Evolutionary conservation across 2,113 vertebrate species (phyloP).

Genomic region (Irena cyanogastra): DNA sequence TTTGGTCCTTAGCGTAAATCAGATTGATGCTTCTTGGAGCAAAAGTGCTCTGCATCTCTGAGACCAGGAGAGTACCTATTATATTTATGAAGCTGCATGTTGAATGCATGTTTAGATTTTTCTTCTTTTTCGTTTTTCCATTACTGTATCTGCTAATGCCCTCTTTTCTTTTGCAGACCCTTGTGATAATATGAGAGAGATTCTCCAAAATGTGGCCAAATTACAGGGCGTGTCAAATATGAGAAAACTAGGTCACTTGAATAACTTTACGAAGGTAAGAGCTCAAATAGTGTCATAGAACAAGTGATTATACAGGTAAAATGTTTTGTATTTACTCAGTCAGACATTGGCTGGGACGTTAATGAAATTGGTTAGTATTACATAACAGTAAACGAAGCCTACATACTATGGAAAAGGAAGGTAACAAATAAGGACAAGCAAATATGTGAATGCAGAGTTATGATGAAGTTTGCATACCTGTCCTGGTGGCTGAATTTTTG

Average conservation of each 20-base stretch:
- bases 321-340: background rate
- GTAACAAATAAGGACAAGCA: background rate
- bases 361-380: background rate
- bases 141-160: background rate
- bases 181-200: slow-evolving; percentile 93
- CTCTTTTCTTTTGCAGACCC: slow-evolving; percentile 80
- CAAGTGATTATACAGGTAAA: background rate
- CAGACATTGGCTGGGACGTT: background rate
- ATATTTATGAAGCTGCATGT: background rate
- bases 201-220: slow-evolving; percentile 98
- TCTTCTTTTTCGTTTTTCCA: background rate
- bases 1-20: background rate
- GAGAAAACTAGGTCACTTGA: slow-evolving; percentile 97
- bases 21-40: background rate
- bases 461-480: background rate
- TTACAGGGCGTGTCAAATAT: slow-evolving; percentile 97
- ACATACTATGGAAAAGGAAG: accelerated
- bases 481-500: background rate
- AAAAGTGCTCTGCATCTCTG: background rate
- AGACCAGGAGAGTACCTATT: background rate
- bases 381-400: background rate
- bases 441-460: background rate
- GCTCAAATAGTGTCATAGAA: background rate
- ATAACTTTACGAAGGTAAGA: slow-evolving; percentile 98
- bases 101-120: background rate